Conservation (phyloP, 2,113 vertebrate genomes). For the Oceanites oceanicus region DNA sequence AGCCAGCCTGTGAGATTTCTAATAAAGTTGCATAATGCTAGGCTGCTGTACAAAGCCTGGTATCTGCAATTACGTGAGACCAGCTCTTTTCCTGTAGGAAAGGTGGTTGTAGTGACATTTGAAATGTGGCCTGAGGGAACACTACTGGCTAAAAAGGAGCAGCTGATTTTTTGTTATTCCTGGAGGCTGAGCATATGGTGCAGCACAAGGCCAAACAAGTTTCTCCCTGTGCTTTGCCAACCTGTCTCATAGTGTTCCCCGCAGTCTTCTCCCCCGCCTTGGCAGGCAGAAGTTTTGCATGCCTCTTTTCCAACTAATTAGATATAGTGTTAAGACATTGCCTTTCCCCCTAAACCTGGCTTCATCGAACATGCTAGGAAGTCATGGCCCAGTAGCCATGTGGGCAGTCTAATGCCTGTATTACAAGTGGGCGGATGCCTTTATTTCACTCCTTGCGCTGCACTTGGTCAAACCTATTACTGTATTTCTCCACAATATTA, state of each 20-base stretch:
- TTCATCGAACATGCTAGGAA: not conserved
- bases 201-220: conserved; percentile 14
- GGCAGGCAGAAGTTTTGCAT: not conserved
- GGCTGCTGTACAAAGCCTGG: not conserved
- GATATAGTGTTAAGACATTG: not conserved
- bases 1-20: not conserved
- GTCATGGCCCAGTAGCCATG: not conserved
- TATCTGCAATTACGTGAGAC: not conserved
- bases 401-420: not conserved
- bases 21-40: not conserved
- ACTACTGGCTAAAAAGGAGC: not conserved
- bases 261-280: not conserved
- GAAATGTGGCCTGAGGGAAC: not conserved
- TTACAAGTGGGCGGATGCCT: not conserved
- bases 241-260: not conserved
- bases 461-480: rapidly evolving
- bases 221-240: not conserved
- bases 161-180: conserved; percentile 51
- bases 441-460: not conserved
- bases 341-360: not conserved
- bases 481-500: not conserved
- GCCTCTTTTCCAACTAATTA: not conserved
- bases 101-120: not conserved
- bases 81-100: not conserved
- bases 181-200: conserved; percentile 43